Conservation (phyloP, 2,888 invertebrate genomes). For the Caradrina kadenii region DNA sequence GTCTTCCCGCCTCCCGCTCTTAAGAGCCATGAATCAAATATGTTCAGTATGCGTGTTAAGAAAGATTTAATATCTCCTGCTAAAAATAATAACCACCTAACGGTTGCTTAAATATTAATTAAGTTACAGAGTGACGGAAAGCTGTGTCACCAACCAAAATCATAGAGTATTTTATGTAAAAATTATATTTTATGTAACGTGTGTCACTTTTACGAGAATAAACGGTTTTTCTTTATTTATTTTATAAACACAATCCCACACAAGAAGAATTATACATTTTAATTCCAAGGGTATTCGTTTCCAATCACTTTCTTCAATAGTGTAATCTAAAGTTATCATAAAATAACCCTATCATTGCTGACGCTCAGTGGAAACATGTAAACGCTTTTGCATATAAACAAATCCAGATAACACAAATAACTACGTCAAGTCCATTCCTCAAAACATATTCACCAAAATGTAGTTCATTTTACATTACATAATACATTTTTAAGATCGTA, state of each 20-base stretch:
- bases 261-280: too few species aligned
- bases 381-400: slow-evolving; percentile 1
- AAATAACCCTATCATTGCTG: neutral
- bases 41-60: slow-evolving; percentile 7
- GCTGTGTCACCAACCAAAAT: too few species aligned
- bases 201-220: too few species aligned
- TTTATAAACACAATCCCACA: too few species aligned
- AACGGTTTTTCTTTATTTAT: too few species aligned
- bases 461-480: slow-evolving; percentile 16
- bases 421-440: neutral
- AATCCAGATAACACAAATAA: neutral
- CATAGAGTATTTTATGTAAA: too few species aligned
- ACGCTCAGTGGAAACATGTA: neutral
- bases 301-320: too few species aligned
- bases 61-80: slow-evolving; percentile 21
- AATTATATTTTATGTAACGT: too few species aligned
- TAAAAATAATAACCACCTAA: slow-evolving; percentile 14
- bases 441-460: neutral
- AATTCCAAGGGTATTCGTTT: too few species aligned
- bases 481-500: slow-evolving; percentile 10
- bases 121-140: neutral
- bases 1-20: neutral
- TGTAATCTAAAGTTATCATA: too few species aligned
- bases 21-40: slow-evolving; percentile 34
- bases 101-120: slow-evolving; percentile 2